phyloP scores from a whole-genome alignment of 35 echinoderm and acorn worm genomes.

The Heliocidaris erythrogramma region DNA sequence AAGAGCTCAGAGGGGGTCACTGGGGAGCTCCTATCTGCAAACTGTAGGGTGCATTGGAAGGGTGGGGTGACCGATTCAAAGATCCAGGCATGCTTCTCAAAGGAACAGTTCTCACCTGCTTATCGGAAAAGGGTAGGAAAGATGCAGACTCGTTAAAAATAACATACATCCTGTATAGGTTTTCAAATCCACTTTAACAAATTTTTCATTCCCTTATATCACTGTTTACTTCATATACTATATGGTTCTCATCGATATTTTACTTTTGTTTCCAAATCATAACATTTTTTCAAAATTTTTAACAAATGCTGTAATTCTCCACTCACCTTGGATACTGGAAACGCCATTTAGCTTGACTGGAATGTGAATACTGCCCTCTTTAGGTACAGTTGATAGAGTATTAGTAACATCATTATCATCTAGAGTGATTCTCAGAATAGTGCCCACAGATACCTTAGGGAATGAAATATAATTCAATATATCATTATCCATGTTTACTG shows the following conservation, averaged over 20 bases:
- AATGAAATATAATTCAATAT: neutral
- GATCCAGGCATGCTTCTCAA: neutral
- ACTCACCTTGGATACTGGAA: constrained; percentile 57
- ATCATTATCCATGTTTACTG: neutral
- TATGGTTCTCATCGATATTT: neutral
- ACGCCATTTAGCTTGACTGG: constrained; percentile 47
- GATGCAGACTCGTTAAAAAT: neutral
- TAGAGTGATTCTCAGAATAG: constrained; percentile 48
- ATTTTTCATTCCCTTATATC: too few species aligned
- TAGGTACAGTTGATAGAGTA: constrained; percentile 52
- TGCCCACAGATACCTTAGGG: constrained; percentile 33
- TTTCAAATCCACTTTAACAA: too few species aligned
- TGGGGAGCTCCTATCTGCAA: constrained; percentile 19
- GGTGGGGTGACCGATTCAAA: constrained; percentile 37
- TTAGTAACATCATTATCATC: constrained; percentile 50
- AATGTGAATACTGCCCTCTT: constrained; percentile 42
- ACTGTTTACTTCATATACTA: too few species aligned
- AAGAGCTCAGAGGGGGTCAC: constrained; percentile 57
- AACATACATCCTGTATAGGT: too few species aligned
- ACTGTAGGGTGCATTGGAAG: constrained; percentile 52
- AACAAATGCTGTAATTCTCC: neutral
- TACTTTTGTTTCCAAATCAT: neutral
- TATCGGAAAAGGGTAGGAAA: neutral
- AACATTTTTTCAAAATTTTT: neutral
- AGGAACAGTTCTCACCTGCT: constrained; percentile 48